Conservation (phyloP, 2,113 vertebrate species). For the Dasyurus viverrinus region DNA sequence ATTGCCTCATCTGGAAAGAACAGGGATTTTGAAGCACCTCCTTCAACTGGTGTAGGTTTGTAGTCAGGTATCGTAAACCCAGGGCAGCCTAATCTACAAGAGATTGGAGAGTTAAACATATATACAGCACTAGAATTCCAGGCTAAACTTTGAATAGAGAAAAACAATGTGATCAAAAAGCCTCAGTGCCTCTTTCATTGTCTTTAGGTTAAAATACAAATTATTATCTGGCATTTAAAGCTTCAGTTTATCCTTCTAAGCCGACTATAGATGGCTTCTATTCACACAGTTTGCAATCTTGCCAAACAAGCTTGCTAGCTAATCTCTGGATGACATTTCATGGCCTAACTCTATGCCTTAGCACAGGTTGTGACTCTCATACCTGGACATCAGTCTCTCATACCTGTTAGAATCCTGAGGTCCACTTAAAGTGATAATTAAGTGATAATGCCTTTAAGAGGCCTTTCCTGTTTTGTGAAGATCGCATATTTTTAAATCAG, state of each 20-base stretch:
- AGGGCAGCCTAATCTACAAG: conserved; percentile 93
- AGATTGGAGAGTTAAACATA: conserved; percentile 63
- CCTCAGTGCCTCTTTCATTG: not conserved
- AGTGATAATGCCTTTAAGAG: too few relatives aligned
- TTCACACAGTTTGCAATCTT: not conserved
- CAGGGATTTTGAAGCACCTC: conserved; percentile 94
- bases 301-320: not conserved
- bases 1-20: conserved; percentile 99
- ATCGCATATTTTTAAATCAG: too few relatives aligned
- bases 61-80: conserved; percentile 93
- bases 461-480: too few relatives aligned
- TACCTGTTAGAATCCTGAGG: not conserved
- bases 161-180: not conserved
- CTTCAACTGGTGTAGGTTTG: conserved; percentile 92
- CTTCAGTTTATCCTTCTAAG: not conserved
- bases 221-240: not conserved
- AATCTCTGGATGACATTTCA: not conserved
- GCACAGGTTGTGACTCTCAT: too few relatives aligned
- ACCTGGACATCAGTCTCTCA: not conserved
- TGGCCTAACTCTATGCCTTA: not conserved
- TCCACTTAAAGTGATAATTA: too few relatives aligned
- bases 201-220: not conserved
- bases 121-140: not conserved
- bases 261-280: not conserved
- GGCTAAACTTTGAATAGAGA: not conserved